phyloP scores from a whole-genome alignment of 1,140 invertebrate species.

The Drosophila baimaii region DNA sequence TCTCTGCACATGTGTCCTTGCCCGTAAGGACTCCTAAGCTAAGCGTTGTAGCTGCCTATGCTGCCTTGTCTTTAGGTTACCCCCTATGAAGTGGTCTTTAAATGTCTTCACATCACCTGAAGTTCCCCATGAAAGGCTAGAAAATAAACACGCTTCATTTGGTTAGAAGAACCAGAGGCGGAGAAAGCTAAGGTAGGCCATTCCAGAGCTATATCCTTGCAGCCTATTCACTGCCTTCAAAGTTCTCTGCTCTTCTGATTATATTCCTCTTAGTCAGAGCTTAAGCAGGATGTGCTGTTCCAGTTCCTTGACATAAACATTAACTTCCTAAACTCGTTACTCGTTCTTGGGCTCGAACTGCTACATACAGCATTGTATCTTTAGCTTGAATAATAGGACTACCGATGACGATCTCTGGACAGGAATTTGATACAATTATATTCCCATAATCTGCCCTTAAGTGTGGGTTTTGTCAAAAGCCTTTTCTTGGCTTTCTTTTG shows the following conservation, averaged over 20 bases:
- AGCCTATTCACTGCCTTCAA: not conserved
- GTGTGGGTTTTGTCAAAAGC: too few species aligned
- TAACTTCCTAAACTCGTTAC: not conserved
- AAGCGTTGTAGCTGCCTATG: not conserved
- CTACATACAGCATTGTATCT: too few species aligned
- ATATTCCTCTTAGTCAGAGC: not conserved
- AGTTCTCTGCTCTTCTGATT: not conserved
- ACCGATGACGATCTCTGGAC: too few species aligned
- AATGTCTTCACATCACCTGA: too few species aligned
- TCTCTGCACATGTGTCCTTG: constrained; percentile 24
- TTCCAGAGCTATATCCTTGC: not conserved
- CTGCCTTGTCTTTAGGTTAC: too few species aligned
- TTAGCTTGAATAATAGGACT: too few species aligned
- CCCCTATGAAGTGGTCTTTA: not conserved
- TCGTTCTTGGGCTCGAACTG: too few species aligned
- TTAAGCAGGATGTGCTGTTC: not conserved
- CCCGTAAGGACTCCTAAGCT: not conserved
- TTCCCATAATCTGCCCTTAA: too few species aligned
- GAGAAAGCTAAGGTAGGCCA: not conserved
- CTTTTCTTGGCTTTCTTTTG: too few species aligned
- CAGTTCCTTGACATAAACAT: not conserved
- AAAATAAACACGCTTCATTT: not conserved
- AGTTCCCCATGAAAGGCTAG: not conserved
- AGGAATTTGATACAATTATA: too few species aligned
- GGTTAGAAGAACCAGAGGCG: not conserved